Conservation (phyloP, 2,797 vertebrate species). For the Trichosurus vulpecula region DNA sequence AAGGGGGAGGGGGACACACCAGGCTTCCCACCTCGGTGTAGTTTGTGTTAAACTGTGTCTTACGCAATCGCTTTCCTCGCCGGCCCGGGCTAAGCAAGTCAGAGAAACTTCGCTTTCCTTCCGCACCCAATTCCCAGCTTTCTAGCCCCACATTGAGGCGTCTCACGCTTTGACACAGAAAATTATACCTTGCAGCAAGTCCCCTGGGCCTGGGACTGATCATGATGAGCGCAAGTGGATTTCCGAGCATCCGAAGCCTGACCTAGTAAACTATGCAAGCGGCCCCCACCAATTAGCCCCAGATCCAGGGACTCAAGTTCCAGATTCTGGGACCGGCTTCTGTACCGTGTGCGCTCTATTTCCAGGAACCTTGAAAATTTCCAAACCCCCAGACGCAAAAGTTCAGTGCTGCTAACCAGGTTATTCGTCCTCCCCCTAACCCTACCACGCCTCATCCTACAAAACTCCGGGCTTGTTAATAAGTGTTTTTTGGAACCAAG, state of each 20-base stretch:
- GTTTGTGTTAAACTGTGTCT: not conserved
- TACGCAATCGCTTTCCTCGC: not conserved
- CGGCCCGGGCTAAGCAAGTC: not conserved
- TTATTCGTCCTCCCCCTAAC: not conserved
- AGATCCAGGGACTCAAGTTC: not conserved
- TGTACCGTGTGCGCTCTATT: not conserved
- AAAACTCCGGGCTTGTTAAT: not conserved
- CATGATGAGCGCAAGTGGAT: not conserved
- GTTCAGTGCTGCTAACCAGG: not conserved
- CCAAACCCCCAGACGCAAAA: not conserved
- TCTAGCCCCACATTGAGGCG: not conserved
- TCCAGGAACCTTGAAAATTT: not conserved
- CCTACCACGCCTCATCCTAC: not conserved
- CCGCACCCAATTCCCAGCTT: not conserved
- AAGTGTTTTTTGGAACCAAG: not conserved
- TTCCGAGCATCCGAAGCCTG: not conserved
- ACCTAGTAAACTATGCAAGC: not conserved
- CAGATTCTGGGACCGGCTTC: not conserved
- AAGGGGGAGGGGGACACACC: not conserved
- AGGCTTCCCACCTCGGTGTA: not conserved
- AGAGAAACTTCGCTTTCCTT: not conserved
- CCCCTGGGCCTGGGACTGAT: not conserved
- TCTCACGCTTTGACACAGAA: not conserved
- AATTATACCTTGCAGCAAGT: not conserved
- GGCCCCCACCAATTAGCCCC: not conserved